Base-by-base conservation (phyloP, 2,888 invertebrate species). In the Embidobia sp. region DNA sequence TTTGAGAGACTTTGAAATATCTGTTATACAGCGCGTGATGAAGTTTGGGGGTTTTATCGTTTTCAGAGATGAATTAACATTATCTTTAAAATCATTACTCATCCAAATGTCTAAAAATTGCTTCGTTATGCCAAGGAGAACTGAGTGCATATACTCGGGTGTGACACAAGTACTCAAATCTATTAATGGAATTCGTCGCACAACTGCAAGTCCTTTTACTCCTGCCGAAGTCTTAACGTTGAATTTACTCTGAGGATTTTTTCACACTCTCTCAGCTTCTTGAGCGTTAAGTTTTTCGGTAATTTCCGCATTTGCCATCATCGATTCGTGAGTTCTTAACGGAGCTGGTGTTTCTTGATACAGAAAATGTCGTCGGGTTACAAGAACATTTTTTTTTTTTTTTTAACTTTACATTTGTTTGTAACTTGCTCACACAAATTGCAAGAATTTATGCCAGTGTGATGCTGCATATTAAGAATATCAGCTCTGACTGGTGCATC, bases 61-160 rank as follows among this genome's bases (percentile, higher is more conserved):
- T 16, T 37, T n/a, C 19, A 53, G 37, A 15, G 3, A 4, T 19
- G 0, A 10, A 26, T 53, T 53, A 13, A 53, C 19, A 1, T 33
- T 37, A 5, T 22, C 0, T n/a, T 1, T 3, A 53, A 37, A 53
- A 8, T 37, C 22, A 7, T 8, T 3, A 8, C 10, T 51, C 13
- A 6, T 44, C 33, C 57, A 57, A 3, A 13, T 8, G 10, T 57
- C 15, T 1, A 29, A n/a, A 4, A 59, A 31, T 11, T 59, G 57
- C 6, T 11, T 15, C 16, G 44, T 44, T 3, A 22, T 31, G 0
- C 59, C 46, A 13, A 59, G 44, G 2, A 59, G 26, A 22, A 59
- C 59, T 13, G 59, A 59, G 15, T 59, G 59, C 59, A 59, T 59
- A 7, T 59, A 46, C n/a, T 59, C 44, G 1, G 59, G 59, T 0